A percentile compares a stretch with the other conserved stretches of the same genome.
Evolutionary conservation across 2,113 vertebrate genomes (phyloP).

Genomic region (Tachysurus vachellii): DNA sequence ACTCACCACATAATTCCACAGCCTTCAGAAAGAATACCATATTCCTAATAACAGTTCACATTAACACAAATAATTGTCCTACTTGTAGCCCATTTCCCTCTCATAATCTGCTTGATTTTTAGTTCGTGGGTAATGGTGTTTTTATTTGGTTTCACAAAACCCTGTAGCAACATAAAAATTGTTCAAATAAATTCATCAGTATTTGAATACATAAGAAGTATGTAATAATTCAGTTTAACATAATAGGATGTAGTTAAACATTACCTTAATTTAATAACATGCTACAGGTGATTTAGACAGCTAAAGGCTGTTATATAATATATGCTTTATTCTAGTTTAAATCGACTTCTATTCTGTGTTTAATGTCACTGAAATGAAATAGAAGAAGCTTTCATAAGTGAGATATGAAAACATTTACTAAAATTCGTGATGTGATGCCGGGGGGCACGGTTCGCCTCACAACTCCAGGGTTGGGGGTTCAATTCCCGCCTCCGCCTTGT

Average conservation of each 20-base stretch:
- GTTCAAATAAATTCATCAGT: not conserved
- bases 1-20: not conserved
- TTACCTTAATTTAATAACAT: not conserved
- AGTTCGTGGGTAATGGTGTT: not conserved
- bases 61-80: conserved; percentile 20
- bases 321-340: not conserved
- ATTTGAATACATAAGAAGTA: not conserved
- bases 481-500: no score
- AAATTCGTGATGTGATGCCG: conserved; percentile 13
- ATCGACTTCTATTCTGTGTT: not conserved
- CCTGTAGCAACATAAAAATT: not conserved
- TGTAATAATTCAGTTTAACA: not conserved
- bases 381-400: not conserved
- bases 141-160: not conserved
- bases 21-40: not conserved
- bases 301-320: not conserved
- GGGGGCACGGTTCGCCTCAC: no score
- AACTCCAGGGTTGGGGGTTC: no score
- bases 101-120: not conserved
- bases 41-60: conserved; percentile 34
- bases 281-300: not conserved
- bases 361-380: not conserved
- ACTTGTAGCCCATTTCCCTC: not conserved
- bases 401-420: not conserved
- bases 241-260: not conserved